Evolutionary conservation across 1,140 invertebrate species (phyloP), one percentile per base, ranked within the genome.

Genomic region (Camponotus vicinus): DNA sequence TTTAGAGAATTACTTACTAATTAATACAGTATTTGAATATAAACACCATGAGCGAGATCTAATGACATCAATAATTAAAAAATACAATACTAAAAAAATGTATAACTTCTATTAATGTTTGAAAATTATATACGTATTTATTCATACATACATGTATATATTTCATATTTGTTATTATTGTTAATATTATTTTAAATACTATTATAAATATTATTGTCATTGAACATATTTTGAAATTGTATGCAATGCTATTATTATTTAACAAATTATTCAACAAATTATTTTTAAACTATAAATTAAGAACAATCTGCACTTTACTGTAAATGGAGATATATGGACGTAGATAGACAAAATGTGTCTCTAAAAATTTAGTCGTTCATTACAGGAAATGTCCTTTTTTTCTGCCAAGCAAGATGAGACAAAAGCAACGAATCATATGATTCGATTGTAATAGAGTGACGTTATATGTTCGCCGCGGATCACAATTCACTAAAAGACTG

Each of bases 401-500:
- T 40, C 4, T 64, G 40, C 3, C 21, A 15, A n/a, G 21, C 6
- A 57, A 71, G 18, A 71, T 27, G 42, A 82, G 21, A 55, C 3
- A 18, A 71, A 49, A n/a, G 18, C 18, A 45, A 73, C 34, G 27
- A 71, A 71, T 82, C 52, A 0, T n/a, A 42, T 18, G 37, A 71
- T 80, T 80, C 2, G 21, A 59, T 49, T 73, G 37, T 37, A 49
- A 32, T 55, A 40, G 79, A 57, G 66, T 70, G 77, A 77, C 40
- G 37, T 87, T 40, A 59, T 15, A 61, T 34, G 77, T 45, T 79
- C 77, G 21, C 79, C 79, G 76, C 64, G 63, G 32, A 79, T 64
- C 42, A 67, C 86, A 86, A 89, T 85, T 82, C 52, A 82, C 55
- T 27, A 85, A 88, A 90, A 90, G 89, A 90, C 89, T 90, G 89